Conservation (phyloP, 2,888 invertebrate species). For the Leptopilina drosophilae region DNA sequence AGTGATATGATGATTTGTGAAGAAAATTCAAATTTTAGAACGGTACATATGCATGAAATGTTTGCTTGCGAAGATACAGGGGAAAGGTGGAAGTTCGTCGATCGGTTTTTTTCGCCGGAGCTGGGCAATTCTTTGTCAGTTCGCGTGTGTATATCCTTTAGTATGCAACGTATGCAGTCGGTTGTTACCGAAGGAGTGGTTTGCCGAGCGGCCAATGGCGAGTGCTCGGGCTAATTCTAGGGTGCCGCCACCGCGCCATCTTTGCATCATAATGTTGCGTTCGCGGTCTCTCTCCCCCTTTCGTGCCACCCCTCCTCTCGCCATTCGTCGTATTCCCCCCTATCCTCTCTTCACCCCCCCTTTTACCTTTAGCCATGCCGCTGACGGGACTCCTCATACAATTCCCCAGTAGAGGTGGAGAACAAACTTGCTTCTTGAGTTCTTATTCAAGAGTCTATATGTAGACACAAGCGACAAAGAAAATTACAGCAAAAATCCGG, state of each 20-base stretch:
- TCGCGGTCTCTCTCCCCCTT: constrained; percentile 62
- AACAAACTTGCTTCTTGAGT: constrained; percentile 31
- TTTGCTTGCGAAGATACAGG: constrained; percentile 40
- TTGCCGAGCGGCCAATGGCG: constrained; percentile 76
- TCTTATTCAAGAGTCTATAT: no score
- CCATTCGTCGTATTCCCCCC: constrained; percentile 56
- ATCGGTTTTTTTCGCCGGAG: constrained; percentile 40
- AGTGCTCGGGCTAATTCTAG: constrained; percentile 77
- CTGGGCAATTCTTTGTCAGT: constrained; percentile 68
- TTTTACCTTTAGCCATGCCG: constrained; percentile 50
- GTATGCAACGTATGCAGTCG: constrained; percentile 77
- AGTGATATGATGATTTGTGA: no score
- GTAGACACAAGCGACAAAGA: constrained; percentile 37
- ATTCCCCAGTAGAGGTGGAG: constrained; percentile 25
- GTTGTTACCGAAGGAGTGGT: constrained; percentile 77
- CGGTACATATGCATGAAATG: constrained; percentile 18
- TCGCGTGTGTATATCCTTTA: constrained; percentile 75
- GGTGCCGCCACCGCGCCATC: constrained; percentile 77
- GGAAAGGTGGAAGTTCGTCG: constrained; percentile 48
- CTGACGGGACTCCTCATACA: constrained; percentile 46
- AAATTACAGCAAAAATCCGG: no score
- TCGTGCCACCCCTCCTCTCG: constrained; percentile 55
- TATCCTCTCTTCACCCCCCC: constrained; percentile 53
- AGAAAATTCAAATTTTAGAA: no score
- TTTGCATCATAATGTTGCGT: constrained; percentile 76